Conservation (phyloP, 2,113 vertebrate species). For the Conger conger region DNA sequence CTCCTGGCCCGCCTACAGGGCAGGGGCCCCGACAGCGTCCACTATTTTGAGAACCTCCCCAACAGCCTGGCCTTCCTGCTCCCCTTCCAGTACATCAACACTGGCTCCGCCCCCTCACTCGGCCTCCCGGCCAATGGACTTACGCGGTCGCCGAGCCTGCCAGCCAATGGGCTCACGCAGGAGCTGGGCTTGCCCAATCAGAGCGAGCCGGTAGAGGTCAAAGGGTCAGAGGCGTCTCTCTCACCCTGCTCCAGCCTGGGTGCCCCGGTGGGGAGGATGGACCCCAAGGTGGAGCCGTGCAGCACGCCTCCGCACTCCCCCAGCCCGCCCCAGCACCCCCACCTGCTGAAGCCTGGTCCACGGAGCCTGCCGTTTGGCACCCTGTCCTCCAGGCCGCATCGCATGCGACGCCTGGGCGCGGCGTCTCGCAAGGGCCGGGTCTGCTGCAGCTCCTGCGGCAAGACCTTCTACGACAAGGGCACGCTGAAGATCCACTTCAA, state of each 20-base stretch:
- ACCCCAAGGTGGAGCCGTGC: slow-evolving; percentile 78
- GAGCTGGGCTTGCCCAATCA: slow-evolving; percentile 73
- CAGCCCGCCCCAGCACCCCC: slow-evolving; percentile 39
- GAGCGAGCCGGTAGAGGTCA: slow-evolving; percentile 75
- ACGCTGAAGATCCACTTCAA: slow-evolving; percentile 98
- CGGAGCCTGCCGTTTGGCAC: slow-evolving; percentile 48
- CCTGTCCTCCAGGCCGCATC: slow-evolving; percentile 75
- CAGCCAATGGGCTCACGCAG: slow-evolving; percentile 50
- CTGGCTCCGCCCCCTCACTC: slow-evolving; percentile 75
- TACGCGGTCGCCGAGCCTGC: slow-evolving; percentile 68
- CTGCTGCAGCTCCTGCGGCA: slow-evolving; percentile 88
- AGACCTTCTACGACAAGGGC: slow-evolving; percentile 97
- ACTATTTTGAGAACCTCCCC: slow-evolving; percentile 76
- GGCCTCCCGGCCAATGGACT: slow-evolving; percentile 77
- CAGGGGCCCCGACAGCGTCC: slow-evolving; percentile 72
- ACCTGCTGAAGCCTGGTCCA: slow-evolving; percentile 74
- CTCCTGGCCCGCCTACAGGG: slow-evolving; percentile 75
- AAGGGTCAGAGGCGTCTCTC: slow-evolving; percentile 76
- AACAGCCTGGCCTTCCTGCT: slow-evolving; percentile 80
- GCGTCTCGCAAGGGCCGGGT: slow-evolving; percentile 84
- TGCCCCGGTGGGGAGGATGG: slow-evolving; percentile 75
- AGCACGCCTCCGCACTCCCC: slow-evolving; percentile 62
- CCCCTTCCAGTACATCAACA: slow-evolving; percentile 80
- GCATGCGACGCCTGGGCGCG: slow-evolving; percentile 74
- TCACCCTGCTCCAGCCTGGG: slow-evolving; percentile 72